Evolutionary conservation across 2,888 invertebrate species (phyloP), one percentile per base, ranked within the genome.

Genomic region (Cataglyphis altisquamis): DNA sequence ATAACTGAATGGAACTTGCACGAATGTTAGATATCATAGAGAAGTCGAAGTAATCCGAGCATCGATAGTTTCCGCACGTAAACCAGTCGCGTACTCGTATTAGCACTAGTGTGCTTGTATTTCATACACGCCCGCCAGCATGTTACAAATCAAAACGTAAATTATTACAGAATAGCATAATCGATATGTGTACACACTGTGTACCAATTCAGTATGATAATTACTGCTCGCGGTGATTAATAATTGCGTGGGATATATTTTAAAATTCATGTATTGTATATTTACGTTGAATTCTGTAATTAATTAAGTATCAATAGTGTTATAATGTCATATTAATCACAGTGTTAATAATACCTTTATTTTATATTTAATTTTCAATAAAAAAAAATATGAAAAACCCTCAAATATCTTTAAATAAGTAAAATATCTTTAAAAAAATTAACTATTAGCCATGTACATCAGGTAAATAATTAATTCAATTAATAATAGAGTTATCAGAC

Each of bases 41-140:
- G 80, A 68, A 68, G 73, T 83, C 83, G 21, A 73, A 89, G 78
- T 87, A 88, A 89, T 87, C 81, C 87, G 10, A 73, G 81, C 63
- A 67, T 80, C 67, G 63, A 57, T 78, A 82, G 63, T 80, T 84
- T 82, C 75, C 66, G 78, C 80, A 82, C 70, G 77, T 87, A 21
- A 70, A 78, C 21, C 45, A 25, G 60, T n/a, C 18, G 39, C 29
- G n/a, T n/a, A 55, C 52, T 52, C 4, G 32, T 48, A 55, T 66
- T 66, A 5, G 32, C 45, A 21, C 45, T 60, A 41, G 6, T 73
- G 57, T 15, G 60, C n/a, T 64, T 55, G 67, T 25, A 45, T 60
- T 25, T 80, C 21, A 70, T 41, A 52, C 32, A 45, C 5, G 18
- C 32, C 21, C 2, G 21, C 21, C 21, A 60, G 18, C 21, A 5